phyloP scores from a whole-genome alignment of 1,140 invertebrate species.

The Oscheius sp. region DNA sequence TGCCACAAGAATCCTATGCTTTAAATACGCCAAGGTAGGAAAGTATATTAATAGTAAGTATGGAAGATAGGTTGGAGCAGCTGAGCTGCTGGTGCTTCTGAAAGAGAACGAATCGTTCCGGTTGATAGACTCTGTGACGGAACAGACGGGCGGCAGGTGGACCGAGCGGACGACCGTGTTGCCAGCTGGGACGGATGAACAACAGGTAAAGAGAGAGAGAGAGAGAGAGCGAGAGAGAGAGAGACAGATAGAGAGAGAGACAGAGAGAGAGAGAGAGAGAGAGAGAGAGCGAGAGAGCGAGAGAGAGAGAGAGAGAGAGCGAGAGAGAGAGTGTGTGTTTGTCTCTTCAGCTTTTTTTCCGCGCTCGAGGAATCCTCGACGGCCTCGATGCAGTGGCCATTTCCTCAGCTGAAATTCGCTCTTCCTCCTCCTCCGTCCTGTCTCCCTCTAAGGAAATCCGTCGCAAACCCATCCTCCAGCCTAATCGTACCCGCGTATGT shows the following conservation, averaged over 20 bases:
- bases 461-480: background rate
- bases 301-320: background rate
- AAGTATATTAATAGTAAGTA: background rate
- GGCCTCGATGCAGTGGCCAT: background rate
- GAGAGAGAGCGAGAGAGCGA: background rate
- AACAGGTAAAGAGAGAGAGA: background rate
- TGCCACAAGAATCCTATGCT: background rate
- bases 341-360: background rate
- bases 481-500: background rate
- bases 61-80: background rate
- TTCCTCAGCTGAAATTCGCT: background rate
- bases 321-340: background rate
- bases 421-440: background rate
- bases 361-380: background rate
- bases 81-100: background rate
- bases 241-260: too few relatives aligned
- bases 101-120: background rate
- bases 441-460: background rate
- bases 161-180: background rate
- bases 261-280: background rate
- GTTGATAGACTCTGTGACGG: background rate
- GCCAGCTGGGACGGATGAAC: background rate
- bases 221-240: background rate
- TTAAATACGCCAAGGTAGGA: background rate
- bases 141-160: background rate